Evolutionary conservation across 2,113 vertebrate species (phyloP).

Genomic region (Climacteris rufus): DNA sequence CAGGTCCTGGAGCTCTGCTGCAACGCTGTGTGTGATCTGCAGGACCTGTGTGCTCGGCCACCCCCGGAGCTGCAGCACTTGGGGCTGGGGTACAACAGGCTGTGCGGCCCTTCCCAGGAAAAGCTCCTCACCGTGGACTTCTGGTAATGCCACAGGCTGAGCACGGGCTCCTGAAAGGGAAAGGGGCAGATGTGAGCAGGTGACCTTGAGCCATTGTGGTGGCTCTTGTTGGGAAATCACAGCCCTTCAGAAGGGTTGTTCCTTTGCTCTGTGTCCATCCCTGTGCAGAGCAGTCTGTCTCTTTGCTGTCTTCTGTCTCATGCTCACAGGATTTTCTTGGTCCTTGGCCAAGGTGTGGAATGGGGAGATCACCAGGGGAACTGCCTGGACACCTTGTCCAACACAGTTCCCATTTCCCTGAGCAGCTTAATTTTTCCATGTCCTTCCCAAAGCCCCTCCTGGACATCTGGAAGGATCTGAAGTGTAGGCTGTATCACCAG

Average conservation of each 20-base stretch:
- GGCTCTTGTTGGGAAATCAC: not conserved
- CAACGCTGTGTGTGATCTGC: slow-evolving; percentile 72
- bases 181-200: not conserved
- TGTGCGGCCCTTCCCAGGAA: slow-evolving; percentile 62
- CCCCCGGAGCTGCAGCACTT: slow-evolving; percentile 77
- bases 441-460: not conserved
- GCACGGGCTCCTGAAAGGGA: not conserved
- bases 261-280: not conserved
- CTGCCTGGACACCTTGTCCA: not conserved
- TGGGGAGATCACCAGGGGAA: not conserved
- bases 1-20: slow-evolving; percentile 86
- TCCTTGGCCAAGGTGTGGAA: not conserved
- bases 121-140: slow-evolving; percentile 58
- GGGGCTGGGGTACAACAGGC: slow-evolving; percentile 77
- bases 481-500: not conserved
- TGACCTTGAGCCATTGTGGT: not conserved
- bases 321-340: not conserved
- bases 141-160: slow-evolving; percentile 72
- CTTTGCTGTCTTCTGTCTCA: not conserved
- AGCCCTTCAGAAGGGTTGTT: not conserved
- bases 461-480: not conserved
- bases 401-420: not conserved
- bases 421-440: not conserved
- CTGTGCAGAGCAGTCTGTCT: not conserved
- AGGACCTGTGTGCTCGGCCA: slow-evolving; percentile 54